Evolutionary conservation across 2,888 invertebrate species (phyloP).

Genomic region (Drosophila tripunctata): DNA sequence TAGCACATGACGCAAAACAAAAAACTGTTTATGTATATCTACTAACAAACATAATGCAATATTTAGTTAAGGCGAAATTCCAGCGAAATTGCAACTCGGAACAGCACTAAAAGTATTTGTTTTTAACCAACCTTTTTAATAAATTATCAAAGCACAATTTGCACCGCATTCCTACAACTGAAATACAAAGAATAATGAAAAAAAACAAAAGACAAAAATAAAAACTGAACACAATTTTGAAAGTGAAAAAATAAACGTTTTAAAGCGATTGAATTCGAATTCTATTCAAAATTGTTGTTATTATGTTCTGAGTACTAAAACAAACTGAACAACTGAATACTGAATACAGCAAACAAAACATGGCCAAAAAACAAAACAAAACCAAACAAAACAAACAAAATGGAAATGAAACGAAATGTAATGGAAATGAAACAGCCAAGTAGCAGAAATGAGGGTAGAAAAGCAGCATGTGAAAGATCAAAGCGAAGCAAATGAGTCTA

Average conservation of each 20-base stretch:
- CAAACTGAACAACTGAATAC: conserved; percentile 13
- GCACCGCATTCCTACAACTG: conserved; percentile 23
- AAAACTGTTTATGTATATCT: conserved; percentile 53
- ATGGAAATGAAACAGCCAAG: conserved; percentile 12
- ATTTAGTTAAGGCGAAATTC: conserved; percentile 1
- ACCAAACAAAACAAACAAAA: conserved; percentile 1
- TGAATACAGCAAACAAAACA: conserved; percentile 19
- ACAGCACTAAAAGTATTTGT: conserved; percentile 5
- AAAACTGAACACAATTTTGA: conserved; percentile 12
- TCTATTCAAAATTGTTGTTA: conserved; percentile 9
- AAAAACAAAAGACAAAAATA: conserved; percentile 1
- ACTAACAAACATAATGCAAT: conserved; percentile 22
- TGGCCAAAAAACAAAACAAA: conserved; percentile 44
- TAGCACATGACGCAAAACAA: conserved; percentile 15
- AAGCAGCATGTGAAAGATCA: conserved; percentile 11
- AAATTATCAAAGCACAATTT: conserved; percentile 24
- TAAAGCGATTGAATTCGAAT: not conserved
- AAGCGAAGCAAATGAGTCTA: conserved; percentile 18
- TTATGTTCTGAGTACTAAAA: conserved; percentile 11
- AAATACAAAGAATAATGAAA: not conserved
- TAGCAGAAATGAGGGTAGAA: conserved; percentile 1
- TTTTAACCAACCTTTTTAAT: conserved; percentile 10
- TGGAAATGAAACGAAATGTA: conserved; percentile 15
- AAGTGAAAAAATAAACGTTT: conserved; percentile 1
- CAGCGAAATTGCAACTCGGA: not conserved